phyloP scores from a whole-genome alignment of 2,113 vertebrate species.

The Anhinga anhinga region DNA sequence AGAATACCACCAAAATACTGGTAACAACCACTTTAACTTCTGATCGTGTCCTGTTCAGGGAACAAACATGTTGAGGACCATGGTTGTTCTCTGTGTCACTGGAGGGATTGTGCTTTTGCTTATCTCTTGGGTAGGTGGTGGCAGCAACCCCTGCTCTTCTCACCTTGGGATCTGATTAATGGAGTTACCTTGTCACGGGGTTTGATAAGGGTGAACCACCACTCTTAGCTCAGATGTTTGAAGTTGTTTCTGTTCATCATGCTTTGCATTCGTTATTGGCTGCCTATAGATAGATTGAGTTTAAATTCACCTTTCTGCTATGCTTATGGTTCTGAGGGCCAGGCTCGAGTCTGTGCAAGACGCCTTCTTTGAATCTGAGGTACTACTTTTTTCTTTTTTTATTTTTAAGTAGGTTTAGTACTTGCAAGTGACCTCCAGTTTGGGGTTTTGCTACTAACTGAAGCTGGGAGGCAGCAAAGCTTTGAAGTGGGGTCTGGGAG shows the following conservation, averaged over 20 bases:
- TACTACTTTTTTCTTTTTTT: neutral
- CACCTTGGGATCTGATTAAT: neutral
- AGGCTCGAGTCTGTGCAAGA: neutral
- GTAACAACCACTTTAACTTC: neutral
- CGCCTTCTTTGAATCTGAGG: neutral
- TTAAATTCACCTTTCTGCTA: neutral
- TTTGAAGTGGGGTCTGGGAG: neutral
- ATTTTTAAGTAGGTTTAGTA: neutral
- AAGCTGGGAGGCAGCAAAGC: neutral
- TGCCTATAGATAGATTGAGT: neutral
- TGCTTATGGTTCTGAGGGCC: neutral
- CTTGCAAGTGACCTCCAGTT: neutral
- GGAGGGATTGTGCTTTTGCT: neutral
- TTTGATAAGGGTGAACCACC: neutral
- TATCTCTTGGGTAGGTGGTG: neutral
- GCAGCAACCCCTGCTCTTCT: neutral
- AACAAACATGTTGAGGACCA: accelerated
- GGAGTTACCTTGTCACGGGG: neutral
- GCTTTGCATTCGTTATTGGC: neutral
- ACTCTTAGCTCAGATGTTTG: neutral
- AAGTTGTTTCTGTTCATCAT: neutral
- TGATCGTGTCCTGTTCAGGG: neutral
- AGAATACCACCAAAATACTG: neutral
- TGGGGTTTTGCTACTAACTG: neutral
- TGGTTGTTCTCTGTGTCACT: neutral